Conservation (phyloP, 2,797 vertebrate genomes). For the Artibeus lituratus region DNA sequence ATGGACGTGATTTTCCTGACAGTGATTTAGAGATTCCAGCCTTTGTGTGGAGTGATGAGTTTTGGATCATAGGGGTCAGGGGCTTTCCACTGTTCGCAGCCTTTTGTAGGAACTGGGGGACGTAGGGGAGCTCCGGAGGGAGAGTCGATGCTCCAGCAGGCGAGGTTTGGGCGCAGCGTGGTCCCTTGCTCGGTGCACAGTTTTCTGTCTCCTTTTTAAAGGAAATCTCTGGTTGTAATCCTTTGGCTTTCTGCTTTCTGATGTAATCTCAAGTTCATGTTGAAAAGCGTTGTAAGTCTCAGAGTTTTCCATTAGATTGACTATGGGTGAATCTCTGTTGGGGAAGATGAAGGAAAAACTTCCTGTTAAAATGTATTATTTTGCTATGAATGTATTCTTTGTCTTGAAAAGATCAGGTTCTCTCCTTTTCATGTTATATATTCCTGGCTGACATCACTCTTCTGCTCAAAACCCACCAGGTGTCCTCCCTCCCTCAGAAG, state of each 20-base stretch:
- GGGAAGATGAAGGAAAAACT: neutral
- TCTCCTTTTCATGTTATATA: neutral
- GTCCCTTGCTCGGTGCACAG: neutral
- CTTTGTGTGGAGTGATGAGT: neutral
- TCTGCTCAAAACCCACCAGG: neutral
- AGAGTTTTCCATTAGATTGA: slow-evolving; percentile 79
- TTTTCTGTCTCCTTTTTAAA: slow-evolving; percentile 64
- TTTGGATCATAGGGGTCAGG: neutral
- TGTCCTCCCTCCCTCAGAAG: neutral
- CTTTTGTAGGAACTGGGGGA: neutral
- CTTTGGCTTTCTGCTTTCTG: slow-evolving; percentile 86
- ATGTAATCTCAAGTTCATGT: slow-evolving; percentile 88
- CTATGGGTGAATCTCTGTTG: slow-evolving; percentile 83
- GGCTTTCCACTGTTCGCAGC: neutral
- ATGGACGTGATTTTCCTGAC: neutral
- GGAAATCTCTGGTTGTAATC: slow-evolving; percentile 79
- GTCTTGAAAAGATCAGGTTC: neutral
- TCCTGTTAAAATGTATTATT: neutral
- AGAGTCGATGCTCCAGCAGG: neutral
- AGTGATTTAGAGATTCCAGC: neutral
- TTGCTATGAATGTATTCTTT: neutral
- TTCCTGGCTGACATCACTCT: neutral
- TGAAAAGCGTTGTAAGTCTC: slow-evolving; percentile 83
- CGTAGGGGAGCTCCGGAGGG: neutral
- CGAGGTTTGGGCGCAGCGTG: neutral